These are phyloP conservation scores for Matsumurasca onukii DNA, from an alignment of 1,140 invertebrate genomes.

Conservation along the genomic window DNA sequence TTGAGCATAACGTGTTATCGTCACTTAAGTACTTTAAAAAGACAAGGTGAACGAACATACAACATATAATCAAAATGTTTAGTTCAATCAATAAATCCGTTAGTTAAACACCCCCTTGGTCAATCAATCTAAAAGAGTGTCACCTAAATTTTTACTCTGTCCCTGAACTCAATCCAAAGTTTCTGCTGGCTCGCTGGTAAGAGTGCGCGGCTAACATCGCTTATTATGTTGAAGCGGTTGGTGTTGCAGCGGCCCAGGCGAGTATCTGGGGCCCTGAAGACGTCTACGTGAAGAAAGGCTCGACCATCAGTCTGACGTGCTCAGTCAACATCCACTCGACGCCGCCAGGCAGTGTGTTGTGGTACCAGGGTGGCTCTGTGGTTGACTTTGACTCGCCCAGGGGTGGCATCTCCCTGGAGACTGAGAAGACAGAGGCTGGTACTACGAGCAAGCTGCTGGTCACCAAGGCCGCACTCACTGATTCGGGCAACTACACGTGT, in stretches of 20 bases:
- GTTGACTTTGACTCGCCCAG: conserved; percentile 85
- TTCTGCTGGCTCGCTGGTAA: no score
- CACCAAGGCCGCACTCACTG: conserved; percentile 78
- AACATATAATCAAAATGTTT: no score
- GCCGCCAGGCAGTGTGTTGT: conserved; percentile 72
- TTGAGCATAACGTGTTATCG: no score
- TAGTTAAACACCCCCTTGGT: no score
- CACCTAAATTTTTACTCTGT: no score
- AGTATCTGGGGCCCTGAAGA: conserved; percentile 82
- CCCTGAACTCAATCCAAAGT: no score
- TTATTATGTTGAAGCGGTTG: conserved; percentile 22
- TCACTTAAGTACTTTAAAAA: no score
- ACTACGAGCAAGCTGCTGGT: conserved; percentile 87
- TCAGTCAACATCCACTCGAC: conserved; percentile 85
- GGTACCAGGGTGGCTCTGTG: conserved; percentile 78
- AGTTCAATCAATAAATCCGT: no score
- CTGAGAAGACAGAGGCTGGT: conserved; percentile 84
- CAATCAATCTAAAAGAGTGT: no score
- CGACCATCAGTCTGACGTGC: conserved; percentile 86
- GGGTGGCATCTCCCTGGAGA: conserved; percentile 83
- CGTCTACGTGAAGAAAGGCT: conserved; percentile 86
- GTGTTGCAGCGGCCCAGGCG: conserved; percentile 73
- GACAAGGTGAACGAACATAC: no score
- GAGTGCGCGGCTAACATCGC: conserved; percentile 5
- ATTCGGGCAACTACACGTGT: conserved; percentile 89